These are phyloP conservation scores for Taxidea taxus DNA, from an alignment of 2,113 vertebrate species.

Conservation along the genomic window DNA sequence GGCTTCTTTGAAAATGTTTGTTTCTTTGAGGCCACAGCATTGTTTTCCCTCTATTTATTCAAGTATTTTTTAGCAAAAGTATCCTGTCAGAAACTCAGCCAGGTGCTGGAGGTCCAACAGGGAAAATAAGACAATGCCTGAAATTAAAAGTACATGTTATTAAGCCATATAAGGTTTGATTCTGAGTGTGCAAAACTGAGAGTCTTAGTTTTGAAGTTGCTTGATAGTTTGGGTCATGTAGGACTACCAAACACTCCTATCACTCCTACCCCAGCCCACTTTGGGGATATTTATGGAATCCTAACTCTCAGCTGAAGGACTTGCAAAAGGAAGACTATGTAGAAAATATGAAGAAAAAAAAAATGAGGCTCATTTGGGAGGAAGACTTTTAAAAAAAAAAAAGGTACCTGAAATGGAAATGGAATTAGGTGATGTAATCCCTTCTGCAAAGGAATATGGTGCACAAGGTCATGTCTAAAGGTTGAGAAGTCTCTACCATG, in stretches of 20 bases:
- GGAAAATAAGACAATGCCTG: background rate
- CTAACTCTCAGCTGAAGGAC: background rate
- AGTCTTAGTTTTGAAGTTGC: background rate
- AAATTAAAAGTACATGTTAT: conserved; percentile 1
- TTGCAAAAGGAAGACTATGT: background rate
- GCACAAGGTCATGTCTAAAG: background rate
- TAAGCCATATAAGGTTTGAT: background rate
- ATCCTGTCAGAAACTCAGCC: background rate
- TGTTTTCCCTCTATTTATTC: background rate
- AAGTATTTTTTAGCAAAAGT: background rate
- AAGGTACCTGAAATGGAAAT: background rate
- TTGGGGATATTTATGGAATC: background rate
- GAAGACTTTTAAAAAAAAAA: background rate
- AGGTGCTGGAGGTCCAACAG: background rate
- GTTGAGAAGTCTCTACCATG: background rate
- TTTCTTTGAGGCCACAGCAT: background rate
- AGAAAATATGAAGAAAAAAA: background rate
- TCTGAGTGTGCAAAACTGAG: background rate
- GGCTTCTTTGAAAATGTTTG: conserved; percentile 11
- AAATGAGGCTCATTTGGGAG: background rate
- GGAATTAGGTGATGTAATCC: background rate
- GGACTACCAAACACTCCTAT: background rate
- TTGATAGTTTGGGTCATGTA: background rate
- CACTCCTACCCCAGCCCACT: too few species aligned
- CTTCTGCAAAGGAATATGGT: background rate